Percentiles rank a stretch among this genome's conserved stretches.
Conservation (phyloP, 2,113 vertebrate genomes). For the Ranitomeya imitator region DNA sequence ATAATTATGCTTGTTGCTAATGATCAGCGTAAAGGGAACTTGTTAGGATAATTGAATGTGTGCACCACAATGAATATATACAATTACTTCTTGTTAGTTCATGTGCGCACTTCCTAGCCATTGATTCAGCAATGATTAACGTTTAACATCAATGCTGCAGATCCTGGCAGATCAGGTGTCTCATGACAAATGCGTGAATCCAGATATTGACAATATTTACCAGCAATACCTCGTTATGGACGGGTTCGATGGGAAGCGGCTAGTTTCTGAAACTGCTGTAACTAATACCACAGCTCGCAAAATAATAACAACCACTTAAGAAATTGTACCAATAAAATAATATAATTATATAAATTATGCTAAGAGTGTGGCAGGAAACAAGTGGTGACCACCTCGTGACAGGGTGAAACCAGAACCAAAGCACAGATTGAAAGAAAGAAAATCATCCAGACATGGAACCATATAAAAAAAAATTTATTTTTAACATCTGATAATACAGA, state of each 20-base stretch:
- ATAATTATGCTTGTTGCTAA: neutral
- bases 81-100: constrained; percentile 34
- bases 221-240: constrained; percentile 17
- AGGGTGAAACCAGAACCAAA: no score
- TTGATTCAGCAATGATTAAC: constrained; percentile 39
- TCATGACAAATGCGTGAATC: constrained; percentile 28
- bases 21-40: neutral
- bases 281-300: no score
- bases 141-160: neutral
- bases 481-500: no score
- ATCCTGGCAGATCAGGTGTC: constrained; percentile 23
- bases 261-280: constrained; percentile 34
- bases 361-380: no score
- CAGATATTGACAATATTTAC: constrained; percentile 52
- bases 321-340: no score
- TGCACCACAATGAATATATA: constrained; percentile 3
- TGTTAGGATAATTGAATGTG: neutral
- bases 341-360: no score
- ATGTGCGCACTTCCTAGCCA: constrained; percentile 24
- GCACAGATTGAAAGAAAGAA: no score
- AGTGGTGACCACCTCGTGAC: no score
- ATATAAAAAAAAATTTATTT: no score
- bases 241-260: neutral
- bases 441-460: no score
- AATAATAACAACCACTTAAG: no score